Evolutionary conservation across 1,140 invertebrate genomes (phyloP), one percentile per base, ranked within the genome.

Genomic region (Tetragnatha versicolor): DNA sequence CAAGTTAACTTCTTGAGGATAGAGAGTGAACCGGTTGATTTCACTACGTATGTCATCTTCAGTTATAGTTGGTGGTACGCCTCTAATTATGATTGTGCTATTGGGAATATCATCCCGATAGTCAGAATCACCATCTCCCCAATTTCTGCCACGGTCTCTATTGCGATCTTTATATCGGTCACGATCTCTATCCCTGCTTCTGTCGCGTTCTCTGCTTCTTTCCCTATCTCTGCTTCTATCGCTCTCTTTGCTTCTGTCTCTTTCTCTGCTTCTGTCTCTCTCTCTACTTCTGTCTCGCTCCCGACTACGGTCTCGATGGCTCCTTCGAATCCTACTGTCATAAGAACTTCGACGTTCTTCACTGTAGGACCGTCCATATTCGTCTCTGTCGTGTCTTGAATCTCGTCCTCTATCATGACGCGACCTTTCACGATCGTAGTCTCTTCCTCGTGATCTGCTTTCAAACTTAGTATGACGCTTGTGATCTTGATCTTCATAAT

Each of bases 21-120:
- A 89, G 78, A 94, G 87, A 80, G 90, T 90, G 85, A 88, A 92
- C 84, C 89, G 89, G 75, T 9, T 83, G 4, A 82, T 35, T 61
- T 82, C 91, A 86, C 90, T 88, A 80, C 90, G 87, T 82, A 92
- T 91, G 89, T 94, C 93, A 86, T 92, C 91, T 87, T 94, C 93
- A 29, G 92, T 92, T 78, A 94, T 90, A 83, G 93, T 90, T 83
- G 91, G 89, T 42, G 92, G 91, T 45, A 95, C 86, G 61, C 92
- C 93, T 81, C 93, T 88, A 58, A 95, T 90, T 87, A 96, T 93
- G 60, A 95, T 92, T 45, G 93, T 95, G 83, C 93, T 93, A 83
- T 93, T 93, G 0, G 93, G 93, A 58, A 90, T 90, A 85, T 93
- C 91, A 75, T 83, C 81, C 42, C 83, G 58, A 45, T 61, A 81